Evolutionary conservation across 2,113 vertebrate genomes (phyloP).

Genomic region (Progne subis): DNA sequence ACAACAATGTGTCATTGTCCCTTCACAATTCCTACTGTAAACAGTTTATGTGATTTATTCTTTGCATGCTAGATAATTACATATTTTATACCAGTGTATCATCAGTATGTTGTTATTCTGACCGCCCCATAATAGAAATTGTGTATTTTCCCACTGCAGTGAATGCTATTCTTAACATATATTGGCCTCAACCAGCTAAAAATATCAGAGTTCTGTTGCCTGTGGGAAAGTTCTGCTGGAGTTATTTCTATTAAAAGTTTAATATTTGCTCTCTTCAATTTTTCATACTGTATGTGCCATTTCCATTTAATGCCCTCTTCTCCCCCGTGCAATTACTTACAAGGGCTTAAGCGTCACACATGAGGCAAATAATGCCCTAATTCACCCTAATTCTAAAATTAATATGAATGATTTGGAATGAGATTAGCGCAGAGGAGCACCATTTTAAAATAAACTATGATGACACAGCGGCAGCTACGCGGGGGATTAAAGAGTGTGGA

Average conservation of each 20-base stretch:
- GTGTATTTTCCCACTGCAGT: conserved; percentile 72
- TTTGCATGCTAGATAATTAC: conserved; percentile 53
- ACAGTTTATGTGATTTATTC: conserved; percentile 68
- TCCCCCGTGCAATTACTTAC: conserved; percentile 28
- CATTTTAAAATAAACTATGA: conserved; percentile 37
- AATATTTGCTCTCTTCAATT: conserved; percentile 15
- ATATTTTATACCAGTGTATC: conserved; percentile 61
- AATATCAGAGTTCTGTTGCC: conserved; percentile 68
- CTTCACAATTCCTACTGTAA: conserved; percentile 59
- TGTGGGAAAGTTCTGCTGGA: conserved; percentile 75
- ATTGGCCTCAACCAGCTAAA: conserved; percentile 71
- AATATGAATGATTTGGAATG: conserved; percentile 53
- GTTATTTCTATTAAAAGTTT: conserved; percentile 62
- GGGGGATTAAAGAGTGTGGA: conserved; percentile 52
- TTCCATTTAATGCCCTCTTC: background rate
- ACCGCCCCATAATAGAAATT: conserved; percentile 66
- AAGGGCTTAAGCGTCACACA: conserved; percentile 38
- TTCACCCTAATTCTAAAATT: conserved; percentile 63
- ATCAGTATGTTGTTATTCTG: conserved; percentile 56
- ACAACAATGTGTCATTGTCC: conserved; percentile 36
- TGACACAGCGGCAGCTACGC: conserved; percentile 25
- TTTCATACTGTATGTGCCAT: conserved; percentile 25
- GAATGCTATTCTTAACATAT: conserved; percentile 75
- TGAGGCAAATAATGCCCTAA: conserved; percentile 53
- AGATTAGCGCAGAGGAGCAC: conserved; percentile 52